These are phyloP conservation scores for Drosophila neonasuta DNA, from an alignment of 2,888 invertebrate species.

Conservation along the genomic window DNA sequence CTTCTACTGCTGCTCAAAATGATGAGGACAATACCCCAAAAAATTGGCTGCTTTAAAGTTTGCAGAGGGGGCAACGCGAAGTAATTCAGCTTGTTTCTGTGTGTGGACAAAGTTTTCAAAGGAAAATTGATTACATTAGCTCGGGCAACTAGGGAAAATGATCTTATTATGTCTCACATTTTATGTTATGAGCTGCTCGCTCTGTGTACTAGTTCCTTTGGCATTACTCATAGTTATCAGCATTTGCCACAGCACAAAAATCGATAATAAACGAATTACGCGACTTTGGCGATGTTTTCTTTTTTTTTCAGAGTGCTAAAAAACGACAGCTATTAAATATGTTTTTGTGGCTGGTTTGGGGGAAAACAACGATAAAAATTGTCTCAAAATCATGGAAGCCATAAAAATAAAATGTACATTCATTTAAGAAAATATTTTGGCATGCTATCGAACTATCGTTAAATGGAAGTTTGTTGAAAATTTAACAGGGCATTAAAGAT, in stretches of 20 bases:
- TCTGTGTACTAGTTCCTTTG: conserved; percentile 4
- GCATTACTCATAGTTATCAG: conserved; percentile 47
- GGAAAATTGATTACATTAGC: conserved; percentile 70
- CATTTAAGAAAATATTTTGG: background rate
- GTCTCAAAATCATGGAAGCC: conserved; percentile 1
- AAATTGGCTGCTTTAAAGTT: conserved; percentile 52
- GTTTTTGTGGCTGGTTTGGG: background rate
- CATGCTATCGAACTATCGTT: background rate
- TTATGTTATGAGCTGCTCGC: conserved; percentile 19
- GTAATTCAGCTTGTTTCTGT: conserved; percentile 45
- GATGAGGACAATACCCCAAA: conserved; percentile 49
- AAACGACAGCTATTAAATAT: conserved; percentile 7
- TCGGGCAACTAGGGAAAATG: conserved; percentile 15
- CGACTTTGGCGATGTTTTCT: conserved; percentile 1
- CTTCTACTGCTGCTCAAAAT: conserved; percentile 1
- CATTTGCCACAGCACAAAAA: conserved; percentile 9
- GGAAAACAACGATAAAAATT: background rate
- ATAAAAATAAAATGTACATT: background rate
- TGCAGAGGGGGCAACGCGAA: conserved; percentile 25
- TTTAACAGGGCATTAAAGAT: too few species aligned
- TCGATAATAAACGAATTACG: conserved; percentile 35
- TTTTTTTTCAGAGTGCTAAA: conserved; percentile 2
- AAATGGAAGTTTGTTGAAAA: background rate
- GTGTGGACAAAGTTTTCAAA: conserved; percentile 61
- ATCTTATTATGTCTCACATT: conserved; percentile 35